Conservation (phyloP, 2,797 vertebrate genomes). For the Paguma larvata region DNA sequence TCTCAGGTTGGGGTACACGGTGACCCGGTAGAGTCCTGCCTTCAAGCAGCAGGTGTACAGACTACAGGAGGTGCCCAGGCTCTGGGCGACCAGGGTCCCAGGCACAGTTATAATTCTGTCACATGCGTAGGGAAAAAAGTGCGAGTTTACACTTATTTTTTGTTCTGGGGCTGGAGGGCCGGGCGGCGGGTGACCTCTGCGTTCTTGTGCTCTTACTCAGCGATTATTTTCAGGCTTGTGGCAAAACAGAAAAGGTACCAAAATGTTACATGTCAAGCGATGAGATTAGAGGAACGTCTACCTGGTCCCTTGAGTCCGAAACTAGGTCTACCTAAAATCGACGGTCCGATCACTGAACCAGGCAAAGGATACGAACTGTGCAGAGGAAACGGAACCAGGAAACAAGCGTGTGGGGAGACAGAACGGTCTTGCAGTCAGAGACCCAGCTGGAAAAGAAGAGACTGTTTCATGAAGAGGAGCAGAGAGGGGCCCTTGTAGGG, state of each 20-base stretch:
- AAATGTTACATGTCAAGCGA: neutral
- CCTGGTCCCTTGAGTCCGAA: neutral
- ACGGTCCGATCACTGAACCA: neutral
- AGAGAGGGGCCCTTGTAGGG: neutral
- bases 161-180: neutral
- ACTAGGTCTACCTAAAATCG: neutral
- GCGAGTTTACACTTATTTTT: neutral
- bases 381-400: neutral
- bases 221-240: neutral
- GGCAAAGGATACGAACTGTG: neutral
- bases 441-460: neutral
- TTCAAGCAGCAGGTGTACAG: neutral
- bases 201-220: neutral
- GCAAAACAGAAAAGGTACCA: neutral
- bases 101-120: neutral
- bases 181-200: fast-evolving
- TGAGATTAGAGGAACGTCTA: neutral
- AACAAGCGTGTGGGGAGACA: neutral
- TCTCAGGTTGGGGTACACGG: neutral
- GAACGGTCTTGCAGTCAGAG: neutral
- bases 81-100: neutral
- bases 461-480: neutral
- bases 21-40: neutral
- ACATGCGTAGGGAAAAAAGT: neutral
- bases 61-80: neutral